Evolutionary conservation across 2,797 vertebrate species (phyloP), one percentile per base, ranked within the genome.

Genomic region (Alauda arvensis): DNA sequence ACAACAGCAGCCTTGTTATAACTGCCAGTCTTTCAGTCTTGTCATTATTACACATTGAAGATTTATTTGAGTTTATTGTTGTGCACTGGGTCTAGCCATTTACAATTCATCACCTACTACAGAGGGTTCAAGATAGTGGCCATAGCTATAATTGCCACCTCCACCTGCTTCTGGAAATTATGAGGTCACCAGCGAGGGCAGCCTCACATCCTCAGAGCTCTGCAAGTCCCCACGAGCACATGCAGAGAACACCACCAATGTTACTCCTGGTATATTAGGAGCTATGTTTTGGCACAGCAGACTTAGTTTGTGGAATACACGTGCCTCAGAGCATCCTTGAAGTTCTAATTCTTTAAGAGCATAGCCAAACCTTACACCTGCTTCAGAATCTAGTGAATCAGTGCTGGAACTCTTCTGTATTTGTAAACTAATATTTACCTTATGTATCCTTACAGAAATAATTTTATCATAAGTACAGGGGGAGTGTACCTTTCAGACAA

Each of bases 31-130:
- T 98, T 97, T 95, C 90, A 69, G 94, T 97, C 96, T 97, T 98
- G 98, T 98, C 98, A 98, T 98, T 98, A 98, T 98, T 98, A 98
- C 98, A 98, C 94, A 95, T 95, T 94, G 97, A 98, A 98, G 98
- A 98, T 98, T 98, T 98, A 98, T 98, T 98, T 97, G 97, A 97
- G 97, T 98, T 98, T 98, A 97, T 97, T 97, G 97, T 97, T 97
- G 97, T 97, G 97, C 94, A 97, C 97, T 59, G 77, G 96, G 97
- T 97, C 97, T 91, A 96, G 97, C 97, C 96, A 98, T 98, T 98
- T 98, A 97, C 97, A 97, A 98, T 98, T 98, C 97, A 98, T 98
- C 98, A 98, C 97, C 83, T 81, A 93, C 95, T 96, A 96, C 93
- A 95, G 96, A 96, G 97, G 97, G 97, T 97, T 97, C 96, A 97